phyloP scores from a whole-genome alignment of 2,888 invertebrate species.

The Gnatocerus cornutus region DNA sequence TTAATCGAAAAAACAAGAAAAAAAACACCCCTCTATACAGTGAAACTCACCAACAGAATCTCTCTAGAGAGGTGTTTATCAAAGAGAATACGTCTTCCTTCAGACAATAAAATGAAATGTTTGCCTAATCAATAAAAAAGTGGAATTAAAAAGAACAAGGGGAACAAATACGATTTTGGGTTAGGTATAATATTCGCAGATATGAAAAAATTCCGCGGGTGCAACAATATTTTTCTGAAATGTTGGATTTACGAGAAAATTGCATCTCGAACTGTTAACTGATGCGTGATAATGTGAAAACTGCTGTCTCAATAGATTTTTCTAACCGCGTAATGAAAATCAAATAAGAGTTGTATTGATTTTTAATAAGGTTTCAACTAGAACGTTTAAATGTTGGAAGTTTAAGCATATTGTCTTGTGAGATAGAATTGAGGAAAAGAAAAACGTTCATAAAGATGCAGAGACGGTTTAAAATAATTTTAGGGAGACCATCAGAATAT shows the following conservation, averaged over 20 bases:
- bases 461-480: constrained; percentile 37
- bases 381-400: constrained; percentile 3
- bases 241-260: constrained; percentile 22
- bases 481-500: constrained; percentile 31
- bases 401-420: constrained; percentile 7
- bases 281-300: constrained; percentile 7
- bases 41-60: constrained; percentile 29
- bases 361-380: constrained; percentile 7
- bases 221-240: constrained; percentile 9
- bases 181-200: background rate
- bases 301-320: constrained; percentile 1
- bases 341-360: constrained; percentile 4
- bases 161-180: background rate
- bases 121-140: constrained; percentile 36
- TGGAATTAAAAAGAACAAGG: constrained; percentile 1
- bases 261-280: constrained; percentile 6
- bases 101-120: constrained; percentile 37
- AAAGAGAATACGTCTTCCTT: constrained; percentile 38
- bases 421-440: constrained; percentile 6
- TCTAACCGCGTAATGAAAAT: constrained; percentile 3
- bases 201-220: constrained; percentile 32
- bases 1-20: constrained; percentile 37
- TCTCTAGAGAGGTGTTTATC: constrained; percentile 41
- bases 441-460: background rate
- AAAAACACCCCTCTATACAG: constrained; percentile 30